These are phyloP conservation scores for Magallana nippona DNA, from an alignment of 2,888 invertebrate genomes.

Conservation along the genomic window DNA sequence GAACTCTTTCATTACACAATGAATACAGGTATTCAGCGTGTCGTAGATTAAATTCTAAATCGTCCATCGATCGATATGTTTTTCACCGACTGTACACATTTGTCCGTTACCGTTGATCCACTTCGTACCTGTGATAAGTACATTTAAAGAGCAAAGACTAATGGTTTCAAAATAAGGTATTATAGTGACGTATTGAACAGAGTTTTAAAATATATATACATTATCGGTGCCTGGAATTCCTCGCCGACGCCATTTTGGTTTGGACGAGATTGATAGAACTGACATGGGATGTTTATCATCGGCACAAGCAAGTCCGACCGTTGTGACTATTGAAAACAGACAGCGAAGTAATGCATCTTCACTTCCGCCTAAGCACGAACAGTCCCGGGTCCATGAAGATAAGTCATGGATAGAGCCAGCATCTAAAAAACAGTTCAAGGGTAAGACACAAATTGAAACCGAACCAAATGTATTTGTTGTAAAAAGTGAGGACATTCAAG, in stretches of 20 bases:
- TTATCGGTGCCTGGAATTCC: neutral
- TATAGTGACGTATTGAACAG: neutral
- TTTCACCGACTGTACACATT: neutral
- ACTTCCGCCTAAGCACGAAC: neutral
- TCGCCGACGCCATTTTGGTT: slow-evolving; percentile 6
- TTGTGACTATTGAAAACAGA: neutral
- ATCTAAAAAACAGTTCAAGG: neutral
- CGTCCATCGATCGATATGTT: neutral
- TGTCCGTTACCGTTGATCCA: neutral
- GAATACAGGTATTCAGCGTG: no score
- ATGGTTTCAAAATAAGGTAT: neutral
- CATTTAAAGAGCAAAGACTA: slow-evolving; percentile 7
- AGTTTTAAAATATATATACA: neutral
- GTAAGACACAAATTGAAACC: neutral
- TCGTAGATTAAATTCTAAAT: neutral
- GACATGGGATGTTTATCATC: slow-evolving; percentile 18
- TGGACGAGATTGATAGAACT: neutral
- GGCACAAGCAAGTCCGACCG: neutral
- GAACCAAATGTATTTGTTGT: neutral
- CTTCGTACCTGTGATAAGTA: neutral
- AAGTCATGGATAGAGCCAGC: neutral
- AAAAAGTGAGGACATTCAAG: neutral
- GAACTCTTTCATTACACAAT: no score
- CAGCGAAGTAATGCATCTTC: neutral
- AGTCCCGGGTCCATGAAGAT: neutral